Conservation (phyloP, 2,113 vertebrate species). For the Plectropomus leopardus region DNA sequence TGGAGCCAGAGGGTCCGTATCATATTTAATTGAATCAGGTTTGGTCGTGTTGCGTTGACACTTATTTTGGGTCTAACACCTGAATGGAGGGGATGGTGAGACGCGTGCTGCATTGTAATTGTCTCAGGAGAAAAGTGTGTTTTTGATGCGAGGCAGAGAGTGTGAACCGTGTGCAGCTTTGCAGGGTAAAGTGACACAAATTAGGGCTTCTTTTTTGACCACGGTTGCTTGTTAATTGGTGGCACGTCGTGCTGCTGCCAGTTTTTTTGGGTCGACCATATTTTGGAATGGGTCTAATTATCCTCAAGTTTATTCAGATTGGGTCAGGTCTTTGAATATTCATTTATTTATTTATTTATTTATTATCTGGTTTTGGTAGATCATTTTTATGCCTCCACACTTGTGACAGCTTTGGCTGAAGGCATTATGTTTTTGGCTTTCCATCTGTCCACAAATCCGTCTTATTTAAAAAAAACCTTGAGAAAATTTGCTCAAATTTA, state of each 20-base stretch:
- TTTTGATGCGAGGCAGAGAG: neutral
- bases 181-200: constrained; percentile 1
- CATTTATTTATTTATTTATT: neutral
- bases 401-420: too few relatives aligned
- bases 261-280: neutral
- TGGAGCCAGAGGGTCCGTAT: neutral
- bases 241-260: neutral
- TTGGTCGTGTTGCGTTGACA: neutral
- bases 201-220: neutral
- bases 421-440: too few relatives aligned
- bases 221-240: constrained; percentile 9
- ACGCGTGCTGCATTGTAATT: constrained; percentile 11
- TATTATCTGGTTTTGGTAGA: neutral
- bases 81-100: neutral
- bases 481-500: too few relatives aligned
- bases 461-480: too few relatives aligned
- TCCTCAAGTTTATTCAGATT: neutral
- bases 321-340: neutral
- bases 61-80: neutral
- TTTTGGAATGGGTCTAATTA: neutral
- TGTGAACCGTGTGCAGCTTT: neutral
- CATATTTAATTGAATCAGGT: neutral
- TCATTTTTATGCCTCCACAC: neutral
- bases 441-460: too few relatives aligned
- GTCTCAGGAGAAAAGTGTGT: neutral